Percentiles rank a stretch among this genome's conserved stretches.
Evolutionary conservation across 2,797 vertebrate genomes (phyloP).

Genomic region (Peromyscus eremicus): DNA sequence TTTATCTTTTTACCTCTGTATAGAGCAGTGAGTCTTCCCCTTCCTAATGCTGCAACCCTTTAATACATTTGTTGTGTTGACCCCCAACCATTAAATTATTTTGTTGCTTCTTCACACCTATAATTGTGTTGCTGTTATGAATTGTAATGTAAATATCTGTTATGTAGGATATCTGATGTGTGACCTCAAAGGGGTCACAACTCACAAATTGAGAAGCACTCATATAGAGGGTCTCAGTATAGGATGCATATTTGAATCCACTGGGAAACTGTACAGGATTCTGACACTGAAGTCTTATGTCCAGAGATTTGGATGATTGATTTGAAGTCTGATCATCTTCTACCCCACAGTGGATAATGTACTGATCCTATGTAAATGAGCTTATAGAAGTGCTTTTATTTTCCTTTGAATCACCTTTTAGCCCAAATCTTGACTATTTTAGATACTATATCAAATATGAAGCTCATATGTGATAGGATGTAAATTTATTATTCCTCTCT

Average conservation of each 20-base stretch:
- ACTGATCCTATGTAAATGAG: neutral
- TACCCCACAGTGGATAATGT: neutral
- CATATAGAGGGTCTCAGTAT: neutral
- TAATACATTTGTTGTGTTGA: neutral
- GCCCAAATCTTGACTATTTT: neutral
- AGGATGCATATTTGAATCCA: neutral
- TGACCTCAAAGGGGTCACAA: too few relatives aligned
- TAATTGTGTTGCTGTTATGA: neutral
- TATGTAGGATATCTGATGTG: neutral
- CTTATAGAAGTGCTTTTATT: neutral
- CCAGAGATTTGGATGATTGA: neutral
- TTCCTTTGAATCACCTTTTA: conserved; percentile 4
- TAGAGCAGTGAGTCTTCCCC: neutral
- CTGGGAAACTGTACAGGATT: neutral
- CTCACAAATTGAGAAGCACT: neutral
- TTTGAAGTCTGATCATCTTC: neutral
- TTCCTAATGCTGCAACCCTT: neutral
- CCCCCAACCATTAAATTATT: neutral
- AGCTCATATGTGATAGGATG: neutral
- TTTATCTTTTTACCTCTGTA: neutral
- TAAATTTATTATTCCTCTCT: neutral
- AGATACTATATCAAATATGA: neutral
- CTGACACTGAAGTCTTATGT: neutral
- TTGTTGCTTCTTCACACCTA: neutral
- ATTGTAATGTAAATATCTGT: neutral